A percentile compares a stretch with the other conserved stretches of the same genome.
phyloP scores from a whole-genome alignment of 2,888 invertebrate species.

The Eupelmus urozonus region DNA sequence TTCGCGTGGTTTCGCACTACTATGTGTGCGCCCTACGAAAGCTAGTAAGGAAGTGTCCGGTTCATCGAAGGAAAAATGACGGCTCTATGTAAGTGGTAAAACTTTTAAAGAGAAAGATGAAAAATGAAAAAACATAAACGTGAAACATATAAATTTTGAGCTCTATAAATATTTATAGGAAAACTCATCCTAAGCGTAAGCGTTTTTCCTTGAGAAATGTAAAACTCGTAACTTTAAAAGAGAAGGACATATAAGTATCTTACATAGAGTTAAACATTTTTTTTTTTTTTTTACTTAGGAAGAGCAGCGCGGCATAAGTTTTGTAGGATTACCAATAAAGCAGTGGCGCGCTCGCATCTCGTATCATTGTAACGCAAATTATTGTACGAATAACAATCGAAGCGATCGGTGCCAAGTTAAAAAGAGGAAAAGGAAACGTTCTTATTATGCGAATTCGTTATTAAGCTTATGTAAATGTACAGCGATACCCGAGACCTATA shows the following conservation, averaged over 20 bases:
- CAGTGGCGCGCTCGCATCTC: constrained; percentile 11
- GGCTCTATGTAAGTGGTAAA: constrained; percentile 59
- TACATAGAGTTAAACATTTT: constrained; percentile 60
- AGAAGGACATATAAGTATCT: constrained; percentile 35
- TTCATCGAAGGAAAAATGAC: constrained; percentile 43
- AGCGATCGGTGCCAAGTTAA: constrained; percentile 53
- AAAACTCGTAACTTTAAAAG: constrained; percentile 30
- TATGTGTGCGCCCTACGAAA: constrained; percentile 28
- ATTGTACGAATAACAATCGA: constrained; percentile 41
- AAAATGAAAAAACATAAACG: constrained; percentile 2
- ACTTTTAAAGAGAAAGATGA: constrained; percentile 13
- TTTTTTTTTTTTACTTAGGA: constrained; percentile 41
- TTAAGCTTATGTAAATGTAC: constrained; percentile 57
- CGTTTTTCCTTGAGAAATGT: constrained; percentile 31
- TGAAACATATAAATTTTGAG: constrained; percentile 40
- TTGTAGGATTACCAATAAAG: constrained; percentile 39
- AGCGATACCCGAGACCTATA: constrained; percentile 13
- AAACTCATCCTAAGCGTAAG: constrained; percentile 46
- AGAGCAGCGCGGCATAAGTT: constrained; percentile 37
- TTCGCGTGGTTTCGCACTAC: constrained; percentile 52
- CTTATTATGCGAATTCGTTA: constrained; percentile 53
- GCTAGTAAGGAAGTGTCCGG: too few relatives aligned
- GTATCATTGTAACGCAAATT: constrained; percentile 45
- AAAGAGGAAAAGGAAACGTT: constrained; percentile 13
- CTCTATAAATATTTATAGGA: constrained; percentile 51